These are phyloP conservation scores for Drosophila barbarae DNA, from an alignment of 2,888 invertebrate species.

Conservation along the genomic window DNA sequence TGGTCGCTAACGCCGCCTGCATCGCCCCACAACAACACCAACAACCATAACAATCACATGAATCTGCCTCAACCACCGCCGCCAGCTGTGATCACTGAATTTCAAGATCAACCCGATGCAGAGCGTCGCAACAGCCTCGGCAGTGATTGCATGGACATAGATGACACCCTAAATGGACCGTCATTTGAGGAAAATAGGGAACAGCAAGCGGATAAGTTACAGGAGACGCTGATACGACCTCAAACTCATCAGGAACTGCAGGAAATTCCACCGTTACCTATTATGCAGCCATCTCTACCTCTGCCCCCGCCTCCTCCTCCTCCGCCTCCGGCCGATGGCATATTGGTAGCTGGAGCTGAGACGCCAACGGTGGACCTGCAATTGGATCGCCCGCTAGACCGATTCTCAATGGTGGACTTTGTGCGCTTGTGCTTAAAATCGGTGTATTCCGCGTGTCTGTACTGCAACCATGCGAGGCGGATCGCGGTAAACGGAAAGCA, in stretches of 20 bases:
- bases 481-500: conserved; percentile 92
- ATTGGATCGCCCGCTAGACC: conserved; percentile 87
- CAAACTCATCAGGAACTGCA: neutral
- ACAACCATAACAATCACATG: conserved; percentile 28
- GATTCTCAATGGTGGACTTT: conserved; percentile 86
- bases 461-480: conserved; percentile 91
- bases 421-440: conserved; percentile 87
- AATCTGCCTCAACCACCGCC: conserved; percentile 18
- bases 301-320: neutral
- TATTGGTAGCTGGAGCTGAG: conserved; percentile 83
- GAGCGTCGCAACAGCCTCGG: conserved; percentile 66
- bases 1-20: conserved; percentile 77
- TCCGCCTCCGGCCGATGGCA: conserved; percentile 76
- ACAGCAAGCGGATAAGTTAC: neutral
- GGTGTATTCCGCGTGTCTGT: conserved; percentile 87
- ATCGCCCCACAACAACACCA: conserved; percentile 62
- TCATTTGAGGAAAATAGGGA: neutral
- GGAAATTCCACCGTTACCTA: neutral
- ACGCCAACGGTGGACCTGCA: conserved; percentile 85
- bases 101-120: conserved; percentile 67
- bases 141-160: conserved; percentile 68
- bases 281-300: neutral
- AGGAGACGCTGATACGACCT: neutral
- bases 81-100: conserved; percentile 21
- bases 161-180: conserved; percentile 47